phyloP scores from a whole-genome alignment of 2,797 vertebrate species.

The Calcarius lapponicus region DNA sequence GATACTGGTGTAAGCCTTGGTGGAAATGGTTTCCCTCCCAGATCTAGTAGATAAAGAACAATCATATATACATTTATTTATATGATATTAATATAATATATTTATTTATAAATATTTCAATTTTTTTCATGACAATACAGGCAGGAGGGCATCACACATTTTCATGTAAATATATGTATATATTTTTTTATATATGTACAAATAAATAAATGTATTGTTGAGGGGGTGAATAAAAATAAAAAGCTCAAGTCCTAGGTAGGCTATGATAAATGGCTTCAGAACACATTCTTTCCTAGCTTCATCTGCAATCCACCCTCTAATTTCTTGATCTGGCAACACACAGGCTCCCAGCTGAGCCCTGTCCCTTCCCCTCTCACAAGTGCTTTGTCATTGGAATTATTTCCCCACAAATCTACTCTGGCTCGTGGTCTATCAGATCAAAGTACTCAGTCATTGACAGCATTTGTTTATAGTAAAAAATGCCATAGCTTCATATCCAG shows the following conservation, averaged over 20 bases:
- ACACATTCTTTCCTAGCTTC: neutral
- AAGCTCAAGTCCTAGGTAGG: neutral
- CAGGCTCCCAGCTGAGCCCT: neutral
- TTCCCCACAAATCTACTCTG: slow-evolving; percentile 12
- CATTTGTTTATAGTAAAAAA: slow-evolving; percentile 57
- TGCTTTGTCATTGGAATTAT: slow-evolving; percentile 17
- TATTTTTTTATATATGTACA: neutral
- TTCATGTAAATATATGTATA: accelerated
- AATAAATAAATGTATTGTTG: neutral
- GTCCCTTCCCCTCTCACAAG: neutral
- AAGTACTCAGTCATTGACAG: slow-evolving; percentile 18
- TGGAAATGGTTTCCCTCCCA: neutral
- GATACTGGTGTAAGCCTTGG: neutral
- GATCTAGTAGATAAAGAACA: neutral
- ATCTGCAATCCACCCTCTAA: neutral
- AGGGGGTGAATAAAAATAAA: neutral
- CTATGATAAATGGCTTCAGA: neutral
- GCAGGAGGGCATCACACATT: neutral
- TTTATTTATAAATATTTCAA: neutral
- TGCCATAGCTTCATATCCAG: slow-evolving; percentile 35
- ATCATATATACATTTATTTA: neutral
- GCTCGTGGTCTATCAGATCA: neutral
- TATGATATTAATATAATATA: accelerated
- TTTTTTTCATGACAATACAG: neutral
- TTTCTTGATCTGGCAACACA: neutral